phyloP scores from a whole-genome alignment of 2,888 invertebrate genomes.

The Thereva nobilitata region DNA sequence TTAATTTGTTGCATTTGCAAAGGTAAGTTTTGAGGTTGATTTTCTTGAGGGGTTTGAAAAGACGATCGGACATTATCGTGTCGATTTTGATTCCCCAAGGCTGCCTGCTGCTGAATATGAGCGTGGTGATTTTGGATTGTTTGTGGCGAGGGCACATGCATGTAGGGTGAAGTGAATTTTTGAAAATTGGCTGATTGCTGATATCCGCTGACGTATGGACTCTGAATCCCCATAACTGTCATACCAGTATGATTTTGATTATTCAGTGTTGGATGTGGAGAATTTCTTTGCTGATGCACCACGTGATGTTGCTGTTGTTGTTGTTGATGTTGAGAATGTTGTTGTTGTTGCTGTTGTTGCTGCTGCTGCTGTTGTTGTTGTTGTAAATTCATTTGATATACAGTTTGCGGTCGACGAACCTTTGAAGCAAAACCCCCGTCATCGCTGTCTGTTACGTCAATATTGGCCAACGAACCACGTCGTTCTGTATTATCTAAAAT shows the following conservation, averaged over 20 bases:
- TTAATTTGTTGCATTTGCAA: slow-evolving; percentile 10
- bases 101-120: slow-evolving; percentile 32
- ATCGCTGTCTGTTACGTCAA: slow-evolving; percentile 64
- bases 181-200: slow-evolving; percentile 25
- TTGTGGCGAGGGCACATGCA: slow-evolving; percentile 37
- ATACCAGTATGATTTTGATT: slow-evolving; percentile 24
- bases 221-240: neutral
- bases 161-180: slow-evolving; percentile 38
- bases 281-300: slow-evolving; percentile 36
- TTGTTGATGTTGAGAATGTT: slow-evolving; percentile 19
- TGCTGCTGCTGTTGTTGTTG: slow-evolving; percentile 19
- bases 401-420: slow-evolving; percentile 41
- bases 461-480: slow-evolving; percentile 66
- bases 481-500: slow-evolving; percentile 47
- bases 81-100: slow-evolving; percentile 44
- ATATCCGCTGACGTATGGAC: slow-evolving; percentile 22
- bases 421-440: slow-evolving; percentile 63
- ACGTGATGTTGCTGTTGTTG: slow-evolving; percentile 33
- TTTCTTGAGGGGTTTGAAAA: slow-evolving; percentile 21
- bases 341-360: slow-evolving; percentile 20
- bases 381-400: slow-evolving; percentile 41
- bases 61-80: slow-evolving; percentile 42
- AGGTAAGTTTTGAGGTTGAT: slow-evolving; percentile 39
- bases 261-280: slow-evolving; percentile 41
- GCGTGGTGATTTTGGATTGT: slow-evolving; percentile 36